A percentile compares a stretch with the other conserved stretches of the same genome.
phyloP scores from a whole-genome alignment of 2,888 invertebrate species.

The Omphaloscelis lunosa region DNA sequence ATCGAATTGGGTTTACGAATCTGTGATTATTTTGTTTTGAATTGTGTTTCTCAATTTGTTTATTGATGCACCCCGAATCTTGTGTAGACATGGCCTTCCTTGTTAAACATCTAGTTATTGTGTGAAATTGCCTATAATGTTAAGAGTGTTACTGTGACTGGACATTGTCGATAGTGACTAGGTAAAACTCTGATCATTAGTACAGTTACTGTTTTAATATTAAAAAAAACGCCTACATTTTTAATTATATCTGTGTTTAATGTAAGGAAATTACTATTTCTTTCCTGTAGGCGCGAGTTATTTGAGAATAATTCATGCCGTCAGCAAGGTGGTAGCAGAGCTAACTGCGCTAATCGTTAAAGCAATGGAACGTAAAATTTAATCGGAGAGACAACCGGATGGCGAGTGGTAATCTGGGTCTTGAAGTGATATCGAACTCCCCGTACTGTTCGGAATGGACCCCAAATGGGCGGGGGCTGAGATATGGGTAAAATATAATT shows the following conservation, averaged over 20 bases:
- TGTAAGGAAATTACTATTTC: neutral
- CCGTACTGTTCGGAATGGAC: no score
- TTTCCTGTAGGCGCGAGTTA: neutral
- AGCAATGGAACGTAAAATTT: no score
- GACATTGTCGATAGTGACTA: slow-evolving; percentile 3
- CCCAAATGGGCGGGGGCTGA: no score
- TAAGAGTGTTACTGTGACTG: neutral
- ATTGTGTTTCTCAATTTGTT: slow-evolving; percentile 52
- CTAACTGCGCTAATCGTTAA: no score
- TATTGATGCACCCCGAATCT: slow-evolving; percentile 24
- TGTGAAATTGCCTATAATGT: slow-evolving; percentile 16
- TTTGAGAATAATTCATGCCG: no score
- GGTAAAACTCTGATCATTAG: slow-evolving; percentile 5
- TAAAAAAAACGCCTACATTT: neutral
- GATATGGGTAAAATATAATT: no score
- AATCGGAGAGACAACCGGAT: no score
- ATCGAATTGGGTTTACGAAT: slow-evolving; percentile 62
- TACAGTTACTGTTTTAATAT: neutral
- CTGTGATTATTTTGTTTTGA: slow-evolving; percentile 67
- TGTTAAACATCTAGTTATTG: slow-evolving; percentile 12
- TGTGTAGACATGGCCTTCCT: slow-evolving; percentile 51
- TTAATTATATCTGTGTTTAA: neutral
- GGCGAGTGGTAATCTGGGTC: no score
- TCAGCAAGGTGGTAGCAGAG: no score
- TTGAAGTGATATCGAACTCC: no score